Percentiles rank a stretch among this genome's conserved stretches.
Evolutionary conservation across 2,888 invertebrate genomes (phyloP).

Genomic region (Lacanobia wlatinum): DNA sequence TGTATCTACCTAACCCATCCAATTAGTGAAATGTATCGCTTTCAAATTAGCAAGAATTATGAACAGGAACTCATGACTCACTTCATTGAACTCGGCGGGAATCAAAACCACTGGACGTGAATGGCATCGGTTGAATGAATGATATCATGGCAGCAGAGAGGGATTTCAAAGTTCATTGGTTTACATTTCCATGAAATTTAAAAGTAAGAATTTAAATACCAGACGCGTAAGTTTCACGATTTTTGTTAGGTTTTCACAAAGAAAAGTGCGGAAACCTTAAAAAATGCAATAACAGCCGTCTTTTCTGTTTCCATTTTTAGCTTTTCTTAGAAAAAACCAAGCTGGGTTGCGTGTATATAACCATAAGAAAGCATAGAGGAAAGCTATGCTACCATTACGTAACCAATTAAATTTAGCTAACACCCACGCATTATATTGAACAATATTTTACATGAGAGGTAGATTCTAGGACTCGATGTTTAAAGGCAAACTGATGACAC

Average conservation of each 20-base stretch:
- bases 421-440: slow-evolving; percentile 6
- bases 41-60: slow-evolving; percentile 48
- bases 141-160: slow-evolving; percentile 10
- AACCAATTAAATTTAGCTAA: slow-evolving; percentile 15
- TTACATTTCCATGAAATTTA: slow-evolving; percentile 21
- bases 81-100: slow-evolving; percentile 45
- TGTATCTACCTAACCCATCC: slow-evolving; percentile 27
- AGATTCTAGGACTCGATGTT: slow-evolving; percentile 4
- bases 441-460: not conserved
- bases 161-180: slow-evolving; percentile 16
- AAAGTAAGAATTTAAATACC: slow-evolving; percentile 2
- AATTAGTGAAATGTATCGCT: slow-evolving; percentile 56
- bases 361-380: not conserved
- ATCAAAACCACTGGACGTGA: slow-evolving; percentile 30
- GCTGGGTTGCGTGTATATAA: slow-evolving; percentile 5
- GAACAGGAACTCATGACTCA: slow-evolving; percentile 49
- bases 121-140: slow-evolving; percentile 43
- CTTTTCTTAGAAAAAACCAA: not conserved
- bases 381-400: slow-evolving; percentile 13
- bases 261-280: not conserved
- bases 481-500: not conserved
- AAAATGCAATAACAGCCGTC: not conserved
- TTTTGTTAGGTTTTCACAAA: slow-evolving; percentile 1
- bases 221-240: not conserved
- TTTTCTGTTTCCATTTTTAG: not conserved